phyloP scores from a whole-genome alignment of 2,888 invertebrate genomes.

The Dicycla oo region DNA sequence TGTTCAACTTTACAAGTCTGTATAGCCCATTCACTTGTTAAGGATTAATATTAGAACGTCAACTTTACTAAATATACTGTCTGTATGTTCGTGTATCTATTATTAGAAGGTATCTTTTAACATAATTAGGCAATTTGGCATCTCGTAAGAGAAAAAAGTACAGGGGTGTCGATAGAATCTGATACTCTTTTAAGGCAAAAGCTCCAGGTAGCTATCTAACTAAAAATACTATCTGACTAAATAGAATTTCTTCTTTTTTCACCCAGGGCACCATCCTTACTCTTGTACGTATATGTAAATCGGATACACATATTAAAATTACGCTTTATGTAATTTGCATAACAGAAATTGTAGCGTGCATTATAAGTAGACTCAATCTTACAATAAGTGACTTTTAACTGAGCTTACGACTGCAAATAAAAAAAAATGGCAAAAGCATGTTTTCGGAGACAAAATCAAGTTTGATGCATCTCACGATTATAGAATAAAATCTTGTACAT shows the following conservation, averaged over 20 bases:
- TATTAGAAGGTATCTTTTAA: conserved; percentile 1
- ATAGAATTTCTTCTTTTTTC: too few relatives aligned
- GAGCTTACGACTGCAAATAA: conserved; percentile 42
- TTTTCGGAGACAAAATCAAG: conserved; percentile 43
- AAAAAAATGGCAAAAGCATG: conserved; percentile 42
- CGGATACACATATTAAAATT: too few relatives aligned
- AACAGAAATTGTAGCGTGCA: conserved; percentile 10
- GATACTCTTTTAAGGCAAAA: not conserved
- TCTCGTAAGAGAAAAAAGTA: not conserved
- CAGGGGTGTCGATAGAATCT: not conserved
- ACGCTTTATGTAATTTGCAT: not conserved
- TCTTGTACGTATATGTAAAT: too few relatives aligned
- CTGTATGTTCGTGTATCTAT: not conserved
- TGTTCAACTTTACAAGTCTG: not conserved
- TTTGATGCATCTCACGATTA: conserved; percentile 55
- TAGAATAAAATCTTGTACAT: conserved; percentile 72
- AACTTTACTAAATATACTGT: not conserved
- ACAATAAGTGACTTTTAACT: conserved; percentile 36
- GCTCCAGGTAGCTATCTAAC: too few relatives aligned
- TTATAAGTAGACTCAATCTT: conserved; percentile 24
- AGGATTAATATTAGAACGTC: not conserved
- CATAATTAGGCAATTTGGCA: conserved; percentile 4
- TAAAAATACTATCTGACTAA: too few relatives aligned
- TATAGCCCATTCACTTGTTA: not conserved
- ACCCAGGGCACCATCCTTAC: too few relatives aligned